Percentiles rank a stretch among this genome's conserved stretches.
Evolutionary conservation across 2,797 vertebrate genomes (phyloP).

Genomic region (Rhinatrema bivittatum): DNA sequence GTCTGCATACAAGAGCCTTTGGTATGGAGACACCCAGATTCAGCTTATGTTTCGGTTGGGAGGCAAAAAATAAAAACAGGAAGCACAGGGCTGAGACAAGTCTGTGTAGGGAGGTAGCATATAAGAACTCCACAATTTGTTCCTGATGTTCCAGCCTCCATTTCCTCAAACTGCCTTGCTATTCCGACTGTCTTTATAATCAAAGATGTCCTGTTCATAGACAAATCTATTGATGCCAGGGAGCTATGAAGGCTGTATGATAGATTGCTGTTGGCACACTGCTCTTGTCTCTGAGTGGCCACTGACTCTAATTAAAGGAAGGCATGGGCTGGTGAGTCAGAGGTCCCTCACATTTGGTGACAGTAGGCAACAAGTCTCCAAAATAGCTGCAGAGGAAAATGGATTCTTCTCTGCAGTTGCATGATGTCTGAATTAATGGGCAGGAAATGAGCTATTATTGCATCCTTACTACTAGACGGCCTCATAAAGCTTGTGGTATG

Average conservation of each 20-base stretch:
- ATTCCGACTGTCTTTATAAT: conserved; percentile 53
- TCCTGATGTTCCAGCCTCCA: conserved; percentile 42
- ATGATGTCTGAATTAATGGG: conserved; percentile 59
- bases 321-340: conserved; percentile 42
- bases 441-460: conserved; percentile 59
- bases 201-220: conserved; percentile 70
- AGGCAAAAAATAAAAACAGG: conserved; percentile 65
- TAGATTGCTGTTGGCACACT: conserved; percentile 61
- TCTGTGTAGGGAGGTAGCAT: conserved; percentile 37
- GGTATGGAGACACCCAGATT: conserved; percentile 41
- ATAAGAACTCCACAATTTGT: conserved; percentile 60
- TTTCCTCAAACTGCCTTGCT: conserved; percentile 45
- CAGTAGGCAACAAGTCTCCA: conserved; percentile 57
- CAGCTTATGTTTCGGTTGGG: conserved; percentile 47
- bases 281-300: conserved; percentile 55
- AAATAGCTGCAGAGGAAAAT: conserved; percentile 46
- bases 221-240: conserved; percentile 65
- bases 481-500: conserved; percentile 35
- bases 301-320: conserved; percentile 65
- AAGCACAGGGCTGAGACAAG: conserved; percentile 50
- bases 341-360: conserved; percentile 54
- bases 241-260: conserved; percentile 50
- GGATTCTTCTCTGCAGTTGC: conserved; percentile 53
- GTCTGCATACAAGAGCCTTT: conserved; percentile 38
- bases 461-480: conserved; percentile 39